Base-by-base conservation (phyloP, 2,797 vertebrate genomes). In the Buceros bicornis region DNA sequence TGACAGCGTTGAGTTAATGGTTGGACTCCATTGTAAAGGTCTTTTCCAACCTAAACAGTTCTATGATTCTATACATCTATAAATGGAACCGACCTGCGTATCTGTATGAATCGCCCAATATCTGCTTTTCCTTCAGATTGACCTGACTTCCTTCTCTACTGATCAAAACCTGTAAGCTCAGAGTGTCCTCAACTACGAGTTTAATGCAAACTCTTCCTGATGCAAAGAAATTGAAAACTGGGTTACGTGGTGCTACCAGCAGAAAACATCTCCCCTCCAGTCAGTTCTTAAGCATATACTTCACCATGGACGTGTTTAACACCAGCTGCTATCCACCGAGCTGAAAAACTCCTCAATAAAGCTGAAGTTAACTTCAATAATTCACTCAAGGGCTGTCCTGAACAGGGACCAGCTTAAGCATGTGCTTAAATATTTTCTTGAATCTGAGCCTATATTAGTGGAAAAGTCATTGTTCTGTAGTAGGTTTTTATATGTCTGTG, bases 401-500 rank as follows among this genome's bases (percentile, higher is more conserved):
- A 92, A 43, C 35, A 65, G 66, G 29, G 76, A 79, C 56, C 0
- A 10, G 50, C 37, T 93, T 87, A 92, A 94, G 95, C 60, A 80
- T 31, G 37, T 84, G 80, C 91, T 95, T 96, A 95, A 93, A 70
- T 80, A 82, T 90, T 92, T 93, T 79, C 90, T 94, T 93, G 88
- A 94, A 37, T 64, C 71, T 83, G 88, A 90, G 88, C 82, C 80
- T 82, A 6, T 74, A 67, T 90, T 95, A 94, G 92, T 87, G 93
- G 93, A 96, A 96, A 94, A 96, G 48, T 89, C 91, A 78, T 94
- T 87, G 92, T 90, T 92, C 88, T 22, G 0, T 40, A 25, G 21
- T 60, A 40, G 77, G 54, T 92, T 97, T 95, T 97, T 95, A 97
- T 94, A 74, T 72, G 88, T 45, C 88, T 95, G 90, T 93, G 83